Percentiles rank a stretch among this genome's conserved stretches.
phyloP scores from a whole-genome alignment of 2,113 vertebrate genomes.

The Carlito syrichta region DNA sequence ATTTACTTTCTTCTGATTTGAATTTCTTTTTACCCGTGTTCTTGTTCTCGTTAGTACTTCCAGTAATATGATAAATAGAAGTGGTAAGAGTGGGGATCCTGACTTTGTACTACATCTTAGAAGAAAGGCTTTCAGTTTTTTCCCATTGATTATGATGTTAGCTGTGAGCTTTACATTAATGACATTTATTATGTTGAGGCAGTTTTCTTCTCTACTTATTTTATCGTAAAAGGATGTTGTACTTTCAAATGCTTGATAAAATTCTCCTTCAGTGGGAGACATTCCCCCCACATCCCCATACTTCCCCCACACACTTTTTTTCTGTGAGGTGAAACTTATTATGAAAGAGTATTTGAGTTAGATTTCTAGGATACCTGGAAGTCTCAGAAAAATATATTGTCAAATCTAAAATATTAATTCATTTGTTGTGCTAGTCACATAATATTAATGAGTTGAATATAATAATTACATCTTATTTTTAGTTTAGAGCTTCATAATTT shows the following conservation, averaged over 20 bases:
- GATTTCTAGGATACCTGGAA: background rate
- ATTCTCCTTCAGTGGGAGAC: background rate
- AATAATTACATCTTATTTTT: background rate
- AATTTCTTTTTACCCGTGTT: background rate
- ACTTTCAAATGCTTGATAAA: background rate
- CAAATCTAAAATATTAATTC: background rate
- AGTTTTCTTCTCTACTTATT: background rate
- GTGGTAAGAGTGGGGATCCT: background rate
- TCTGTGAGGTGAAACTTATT: constrained; percentile 15
- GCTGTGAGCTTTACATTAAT: background rate
- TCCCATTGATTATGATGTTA: background rate
- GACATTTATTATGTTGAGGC: background rate
- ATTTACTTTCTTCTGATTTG: background rate
- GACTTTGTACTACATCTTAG: background rate
- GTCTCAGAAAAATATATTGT: constrained; percentile 9
- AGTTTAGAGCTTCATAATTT: background rate
- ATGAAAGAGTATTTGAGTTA: background rate
- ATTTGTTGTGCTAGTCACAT: background rate
- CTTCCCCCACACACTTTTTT: background rate
- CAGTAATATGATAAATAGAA: background rate
- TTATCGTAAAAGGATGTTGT: background rate
- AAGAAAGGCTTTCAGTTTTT: background rate
- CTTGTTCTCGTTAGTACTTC: background rate
- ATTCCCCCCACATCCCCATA: background rate
- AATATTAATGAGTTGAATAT: background rate